phyloP scores from a whole-genome alignment of 2,888 invertebrate genomes.

The Synergus japonicus region DNA sequence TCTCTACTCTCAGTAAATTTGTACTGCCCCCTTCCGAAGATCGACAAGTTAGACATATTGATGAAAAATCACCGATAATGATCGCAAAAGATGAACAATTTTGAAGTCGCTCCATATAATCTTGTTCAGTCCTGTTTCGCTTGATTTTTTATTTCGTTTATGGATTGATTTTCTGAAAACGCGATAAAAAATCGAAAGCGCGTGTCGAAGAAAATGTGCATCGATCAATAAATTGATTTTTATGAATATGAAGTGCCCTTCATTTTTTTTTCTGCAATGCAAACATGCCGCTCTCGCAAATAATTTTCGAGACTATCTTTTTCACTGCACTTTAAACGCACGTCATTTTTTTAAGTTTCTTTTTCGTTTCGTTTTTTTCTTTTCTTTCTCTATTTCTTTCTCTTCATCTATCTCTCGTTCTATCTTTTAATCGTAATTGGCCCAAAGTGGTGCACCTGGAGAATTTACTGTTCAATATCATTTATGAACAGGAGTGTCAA shows the following conservation, averaged over 20 bases:
- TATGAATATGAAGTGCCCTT: constrained; percentile 64
- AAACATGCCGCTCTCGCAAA: constrained; percentile 42
- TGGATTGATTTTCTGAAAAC: not conserved
- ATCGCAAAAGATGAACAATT: not conserved
- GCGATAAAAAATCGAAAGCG: not conserved
- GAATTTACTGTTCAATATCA: not conserved
- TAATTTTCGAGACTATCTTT: constrained; percentile 41
- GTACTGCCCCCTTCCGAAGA: constrained; percentile 15
- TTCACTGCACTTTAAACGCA: constrained; percentile 47
- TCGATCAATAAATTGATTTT: constrained; percentile 29
- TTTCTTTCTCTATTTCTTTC: constrained; percentile 47
- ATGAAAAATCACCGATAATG: not conserved
- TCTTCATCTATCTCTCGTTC: constrained; percentile 45
- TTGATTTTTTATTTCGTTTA: constrained; percentile 12
- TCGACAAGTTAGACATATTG: not conserved
- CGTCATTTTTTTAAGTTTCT: constrained; percentile 42
- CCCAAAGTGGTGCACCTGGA: not conserved
- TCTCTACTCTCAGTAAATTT: constrained; percentile 20
- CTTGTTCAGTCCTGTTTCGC: constrained; percentile 70
- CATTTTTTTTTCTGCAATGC: constrained; percentile 53
- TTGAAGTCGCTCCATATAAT: constrained; percentile 56
- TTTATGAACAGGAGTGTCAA: no score
- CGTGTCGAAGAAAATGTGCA: constrained; percentile 16
- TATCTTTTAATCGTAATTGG: constrained; percentile 55
- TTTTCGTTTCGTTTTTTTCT: constrained; percentile 47